Conservation (phyloP, 2,888 invertebrate genomes). For the Molanna angustata region DNA sequence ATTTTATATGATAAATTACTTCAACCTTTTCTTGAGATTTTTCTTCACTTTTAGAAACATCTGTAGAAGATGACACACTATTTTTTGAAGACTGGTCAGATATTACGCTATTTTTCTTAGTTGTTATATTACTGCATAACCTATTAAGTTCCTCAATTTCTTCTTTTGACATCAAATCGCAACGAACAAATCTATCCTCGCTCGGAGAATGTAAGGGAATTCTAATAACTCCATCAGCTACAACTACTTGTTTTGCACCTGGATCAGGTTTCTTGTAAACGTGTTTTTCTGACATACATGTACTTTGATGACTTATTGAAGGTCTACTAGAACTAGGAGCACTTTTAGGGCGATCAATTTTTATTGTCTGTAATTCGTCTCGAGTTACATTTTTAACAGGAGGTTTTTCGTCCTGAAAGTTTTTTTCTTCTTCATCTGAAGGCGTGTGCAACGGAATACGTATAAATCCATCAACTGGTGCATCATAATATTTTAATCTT, state of each 20-base stretch:
- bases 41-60: conserved; percentile 25
- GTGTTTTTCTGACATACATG: conserved; percentile 37
- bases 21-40: conserved; percentile 23
- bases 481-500: conserved; percentile 59
- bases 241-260: conserved; percentile 35
- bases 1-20: conserved; percentile 15
- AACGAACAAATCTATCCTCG: conserved; percentile 37
- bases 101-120: conserved; percentile 21
- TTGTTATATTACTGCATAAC: conserved; percentile 26
- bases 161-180: conserved; percentile 29
- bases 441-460: conserved; percentile 75
- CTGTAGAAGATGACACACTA: conserved; percentile 24
- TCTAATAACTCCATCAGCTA: conserved; percentile 59
- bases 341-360: conserved; percentile 29
- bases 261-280: conserved; percentile 35
- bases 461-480: conserved; percentile 62
- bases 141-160: conserved; percentile 28
- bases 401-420: conserved; percentile 20
- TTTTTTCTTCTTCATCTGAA: conserved; percentile 58
- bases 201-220: conserved; percentile 55
- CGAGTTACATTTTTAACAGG: conserved; percentile 10
- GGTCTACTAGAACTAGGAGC: conserved; percentile 32
- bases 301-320: conserved; percentile 26
- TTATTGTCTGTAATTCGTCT: conserved; percentile 23
- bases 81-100: conserved; percentile 21